Percentiles rank a stretch among this genome's conserved stretches.
Evolutionary conservation across 1,140 invertebrate genomes (phyloP).

Genomic region (Caenorhabditis remanei): DNA sequence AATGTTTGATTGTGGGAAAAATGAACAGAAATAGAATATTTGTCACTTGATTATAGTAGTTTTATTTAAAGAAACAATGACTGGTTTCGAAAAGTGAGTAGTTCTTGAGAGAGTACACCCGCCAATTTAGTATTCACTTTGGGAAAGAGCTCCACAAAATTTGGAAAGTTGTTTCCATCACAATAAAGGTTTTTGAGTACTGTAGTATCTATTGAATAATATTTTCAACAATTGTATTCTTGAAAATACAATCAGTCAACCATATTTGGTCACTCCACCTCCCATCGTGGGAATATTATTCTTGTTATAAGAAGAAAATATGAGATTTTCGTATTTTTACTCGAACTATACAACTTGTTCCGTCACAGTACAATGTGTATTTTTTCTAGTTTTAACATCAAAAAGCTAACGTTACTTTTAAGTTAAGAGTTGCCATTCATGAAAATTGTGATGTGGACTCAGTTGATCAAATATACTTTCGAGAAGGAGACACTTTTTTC

Average conservation of each 20-base stretch:
- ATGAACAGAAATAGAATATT: constrained; percentile 27
- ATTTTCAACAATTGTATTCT: too few relatives aligned
- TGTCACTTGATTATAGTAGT: neutral
- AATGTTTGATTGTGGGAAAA: constrained; percentile 37
- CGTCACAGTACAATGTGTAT: neutral
- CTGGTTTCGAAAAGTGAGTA: constrained; percentile 8
- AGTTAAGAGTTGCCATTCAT: constrained; percentile 38
- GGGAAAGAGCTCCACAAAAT: neutral
- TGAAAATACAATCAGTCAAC: too few relatives aligned
- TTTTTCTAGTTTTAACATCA: constrained; percentile 15
- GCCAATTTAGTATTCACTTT: neutral
- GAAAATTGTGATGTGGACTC: constrained; percentile 33
- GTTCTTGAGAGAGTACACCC: neutral
- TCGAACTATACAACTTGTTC: neutral
- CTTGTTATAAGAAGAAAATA: too few relatives aligned
- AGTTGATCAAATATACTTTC: constrained; percentile 28
- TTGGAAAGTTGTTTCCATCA: too few relatives aligned
- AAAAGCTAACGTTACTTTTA: constrained; percentile 27
- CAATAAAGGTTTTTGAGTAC: too few relatives aligned
- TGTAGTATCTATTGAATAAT: too few relatives aligned
- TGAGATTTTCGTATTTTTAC: neutral
- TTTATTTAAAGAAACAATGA: constrained; percentile 44
- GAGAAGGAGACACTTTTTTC: neutral
- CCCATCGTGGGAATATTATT: neutral
- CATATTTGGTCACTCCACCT: too few relatives aligned